These are phyloP conservation scores for Cantharis flavilabris DNA, from an alignment of 2,888 invertebrate species.

Conservation along the genomic window DNA sequence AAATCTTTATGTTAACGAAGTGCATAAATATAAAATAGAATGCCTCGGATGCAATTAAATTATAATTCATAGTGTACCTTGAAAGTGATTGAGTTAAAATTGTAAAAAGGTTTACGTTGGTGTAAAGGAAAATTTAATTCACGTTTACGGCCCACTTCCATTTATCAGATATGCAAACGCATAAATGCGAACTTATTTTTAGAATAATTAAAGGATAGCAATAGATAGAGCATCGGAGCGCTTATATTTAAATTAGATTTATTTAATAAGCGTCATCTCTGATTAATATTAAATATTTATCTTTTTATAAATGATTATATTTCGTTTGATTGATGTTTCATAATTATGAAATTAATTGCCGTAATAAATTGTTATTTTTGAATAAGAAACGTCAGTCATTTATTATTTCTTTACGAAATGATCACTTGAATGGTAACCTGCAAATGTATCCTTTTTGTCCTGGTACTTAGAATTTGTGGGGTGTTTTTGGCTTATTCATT, in stretches of 20 bases:
- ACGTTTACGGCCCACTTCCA: background rate
- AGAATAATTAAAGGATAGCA: background rate
- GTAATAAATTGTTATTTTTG: background rate
- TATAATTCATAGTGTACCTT: background rate
- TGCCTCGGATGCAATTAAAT: background rate
- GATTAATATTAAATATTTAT: background rate
- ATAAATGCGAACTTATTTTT: background rate
- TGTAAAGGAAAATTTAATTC: background rate
- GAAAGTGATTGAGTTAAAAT: background rate
- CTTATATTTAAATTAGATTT: background rate
- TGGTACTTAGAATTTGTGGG: background rate
- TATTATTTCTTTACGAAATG: background rate
- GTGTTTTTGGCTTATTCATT: constrained; percentile 23
- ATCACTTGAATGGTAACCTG: background rate
- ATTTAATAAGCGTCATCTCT: background rate
- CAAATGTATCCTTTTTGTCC: background rate
- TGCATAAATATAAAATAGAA: constrained; percentile 1
- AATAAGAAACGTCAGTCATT: background rate
- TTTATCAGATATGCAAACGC: background rate
- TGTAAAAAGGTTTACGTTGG: background rate
- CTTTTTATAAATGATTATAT: background rate
- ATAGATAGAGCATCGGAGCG: background rate
- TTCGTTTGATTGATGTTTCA: background rate
- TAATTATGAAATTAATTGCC: background rate
- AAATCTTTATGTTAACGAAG: constrained; percentile 1